Percentiles rank a stretch among this genome's conserved stretches.
Evolutionary conservation across 2,797 vertebrate genomes (phyloP).

Genomic region (Coregonus ussuriensis): DNA sequence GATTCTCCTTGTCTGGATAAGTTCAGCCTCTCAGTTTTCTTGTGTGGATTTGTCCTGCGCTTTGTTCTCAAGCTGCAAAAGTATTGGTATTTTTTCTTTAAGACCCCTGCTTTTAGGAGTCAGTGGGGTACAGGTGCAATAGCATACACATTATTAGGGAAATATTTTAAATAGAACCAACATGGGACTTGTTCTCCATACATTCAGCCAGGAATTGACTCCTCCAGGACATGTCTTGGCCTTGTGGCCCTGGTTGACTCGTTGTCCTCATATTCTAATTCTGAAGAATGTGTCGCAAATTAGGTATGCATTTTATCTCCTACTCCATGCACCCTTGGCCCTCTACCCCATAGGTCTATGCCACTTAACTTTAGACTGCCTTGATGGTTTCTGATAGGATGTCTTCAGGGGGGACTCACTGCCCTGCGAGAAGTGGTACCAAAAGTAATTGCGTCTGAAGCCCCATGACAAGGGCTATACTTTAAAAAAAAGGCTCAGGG

Average conservation of each 20-base stretch:
- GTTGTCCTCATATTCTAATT: background rate
- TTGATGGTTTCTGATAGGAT: slow-evolving; percentile 78
- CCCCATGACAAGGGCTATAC: slow-evolving; percentile 59
- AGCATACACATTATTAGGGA: background rate
- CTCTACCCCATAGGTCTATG: slow-evolving; percentile 73
- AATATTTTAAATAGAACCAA: background rate
- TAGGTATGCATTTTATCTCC: background rate
- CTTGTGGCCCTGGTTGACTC: background rate
- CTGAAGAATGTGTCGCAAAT: background rate
- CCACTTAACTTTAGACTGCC: slow-evolving; percentile 72
- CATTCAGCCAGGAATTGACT: background rate
- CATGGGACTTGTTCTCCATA: too few relatives aligned
- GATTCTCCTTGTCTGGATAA: slow-evolving; percentile 34
- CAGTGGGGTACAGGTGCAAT: background rate
- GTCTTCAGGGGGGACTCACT: slow-evolving; percentile 69
- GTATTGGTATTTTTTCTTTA: background rate
- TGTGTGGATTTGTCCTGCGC: background rate
- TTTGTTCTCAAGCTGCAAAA: background rate
- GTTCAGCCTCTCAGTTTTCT: slow-evolving; percentile 13
- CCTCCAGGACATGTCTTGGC: too few relatives aligned
- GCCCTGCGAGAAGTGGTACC: slow-evolving; percentile 76
- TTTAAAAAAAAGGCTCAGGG: slow-evolving; percentile 30
- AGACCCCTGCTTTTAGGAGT: background rate
- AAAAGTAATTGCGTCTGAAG: slow-evolving; percentile 81
- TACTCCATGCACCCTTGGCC: background rate